Evolutionary conservation across 2,113 vertebrate genomes (phyloP).

Genomic region (Prolemur simus): DNA sequence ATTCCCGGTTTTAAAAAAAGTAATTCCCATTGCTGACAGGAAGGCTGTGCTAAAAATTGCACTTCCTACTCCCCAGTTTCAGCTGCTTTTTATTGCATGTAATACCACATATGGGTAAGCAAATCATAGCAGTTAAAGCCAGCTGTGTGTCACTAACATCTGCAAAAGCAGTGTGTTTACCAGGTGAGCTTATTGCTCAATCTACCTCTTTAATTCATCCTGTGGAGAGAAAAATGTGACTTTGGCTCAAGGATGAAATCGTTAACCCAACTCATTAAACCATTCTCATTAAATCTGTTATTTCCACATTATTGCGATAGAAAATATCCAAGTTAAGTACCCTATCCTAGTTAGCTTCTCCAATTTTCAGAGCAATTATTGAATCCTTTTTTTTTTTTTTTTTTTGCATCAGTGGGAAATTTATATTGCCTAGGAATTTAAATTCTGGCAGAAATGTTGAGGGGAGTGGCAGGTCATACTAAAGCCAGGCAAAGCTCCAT

Average conservation of each 20-base stretch:
- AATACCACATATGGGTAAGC: conserved; percentile 11
- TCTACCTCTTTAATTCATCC: conserved; percentile 70
- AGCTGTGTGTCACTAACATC: conserved; percentile 59
- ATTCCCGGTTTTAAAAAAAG: conserved; percentile 46
- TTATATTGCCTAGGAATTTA: conserved; percentile 74
- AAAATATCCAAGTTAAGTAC: conserved; percentile 76
- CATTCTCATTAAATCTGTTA: conserved; percentile 82
- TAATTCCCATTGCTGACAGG: conserved; percentile 13
- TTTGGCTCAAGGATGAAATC: conserved; percentile 82
- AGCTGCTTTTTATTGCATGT: neutral
- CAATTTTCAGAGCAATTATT: conserved; percentile 81
- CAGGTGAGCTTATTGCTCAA: conserved; percentile 75
- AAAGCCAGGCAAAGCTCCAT: neutral
- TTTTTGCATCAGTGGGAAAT: conserved; percentile 75
- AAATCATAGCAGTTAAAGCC: conserved; percentile 49
- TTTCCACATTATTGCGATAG: conserved; percentile 70
- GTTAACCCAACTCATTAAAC: conserved; percentile 71
- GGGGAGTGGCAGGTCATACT: neutral
- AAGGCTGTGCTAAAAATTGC: conserved; percentile 44
- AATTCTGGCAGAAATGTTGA: conserved; percentile 49
- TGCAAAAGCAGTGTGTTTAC: conserved; percentile 61
- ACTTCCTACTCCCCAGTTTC: neutral
- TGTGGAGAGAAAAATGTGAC: conserved; percentile 73
- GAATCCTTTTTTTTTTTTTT: conserved; percentile 68
- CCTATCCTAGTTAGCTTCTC: conserved; percentile 64